A percentile compares a stretch with the other conserved stretches of the same genome.
Conservation (phyloP, 2,113 vertebrate genomes). For the Ramphastos sulfuratus region DNA sequence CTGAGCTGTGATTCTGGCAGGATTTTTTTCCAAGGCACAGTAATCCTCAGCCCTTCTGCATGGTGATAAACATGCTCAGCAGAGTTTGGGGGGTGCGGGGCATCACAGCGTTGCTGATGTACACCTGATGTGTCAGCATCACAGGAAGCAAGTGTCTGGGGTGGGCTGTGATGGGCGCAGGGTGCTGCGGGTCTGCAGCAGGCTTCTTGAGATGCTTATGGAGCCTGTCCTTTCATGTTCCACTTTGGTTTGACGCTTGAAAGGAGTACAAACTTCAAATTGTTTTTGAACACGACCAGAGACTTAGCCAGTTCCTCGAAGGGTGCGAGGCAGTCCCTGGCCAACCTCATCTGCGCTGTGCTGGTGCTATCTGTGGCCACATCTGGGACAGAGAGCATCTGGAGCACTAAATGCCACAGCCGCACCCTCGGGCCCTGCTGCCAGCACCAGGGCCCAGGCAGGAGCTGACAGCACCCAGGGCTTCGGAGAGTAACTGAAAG, state of each 20-base stretch:
- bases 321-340: neutral
- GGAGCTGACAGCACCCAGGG: neutral
- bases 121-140: neutral
- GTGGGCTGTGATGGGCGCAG: neutral
- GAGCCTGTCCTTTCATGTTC: neutral
- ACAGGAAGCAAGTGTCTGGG: rapidly evolving
- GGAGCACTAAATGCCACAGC: neutral
- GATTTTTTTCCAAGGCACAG: neutral
- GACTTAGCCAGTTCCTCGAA: rapidly evolving
- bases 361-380: rapidly evolving
- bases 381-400: neutral
- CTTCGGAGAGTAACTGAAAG: neutral
- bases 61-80: rapidly evolving
- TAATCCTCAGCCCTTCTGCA: neutral
- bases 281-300: neutral
- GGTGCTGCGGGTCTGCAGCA: neutral
- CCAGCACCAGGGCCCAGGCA: neutral
- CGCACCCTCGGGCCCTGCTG: rapidly evolving
- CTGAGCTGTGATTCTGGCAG: neutral
- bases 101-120: neutral
- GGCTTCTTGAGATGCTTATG: rapidly evolving
- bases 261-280: neutral
- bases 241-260: neutral
- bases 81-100: neutral
- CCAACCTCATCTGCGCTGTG: rapidly evolving